A percentile compares a stretch with the other conserved stretches of the same genome.
phyloP scores from a whole-genome alignment of 1,140 invertebrate species.

The Zaprionus taronus region DNA sequence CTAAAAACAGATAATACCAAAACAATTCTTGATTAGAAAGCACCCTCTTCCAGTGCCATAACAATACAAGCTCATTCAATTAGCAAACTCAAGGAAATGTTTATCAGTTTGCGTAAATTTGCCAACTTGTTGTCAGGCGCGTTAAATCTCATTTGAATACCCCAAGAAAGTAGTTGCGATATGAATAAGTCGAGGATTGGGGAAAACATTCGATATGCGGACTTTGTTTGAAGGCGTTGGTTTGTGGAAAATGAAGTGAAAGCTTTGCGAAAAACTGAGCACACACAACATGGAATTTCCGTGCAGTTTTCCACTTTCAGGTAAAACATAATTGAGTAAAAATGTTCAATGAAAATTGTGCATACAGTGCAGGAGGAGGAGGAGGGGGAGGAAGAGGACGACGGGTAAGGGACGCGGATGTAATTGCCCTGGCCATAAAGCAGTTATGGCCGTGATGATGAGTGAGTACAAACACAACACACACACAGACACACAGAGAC shows the following conservation, averaged over 20 bases:
- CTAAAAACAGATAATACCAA: no score
- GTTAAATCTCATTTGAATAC: slow-evolving; percentile 17
- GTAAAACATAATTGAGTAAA: slow-evolving; percentile 56
- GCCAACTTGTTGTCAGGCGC: slow-evolving; percentile 6
- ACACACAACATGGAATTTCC: slow-evolving; percentile 52
- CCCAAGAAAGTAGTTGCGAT: slow-evolving; percentile 9
- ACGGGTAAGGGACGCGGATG: slow-evolving; percentile 1
- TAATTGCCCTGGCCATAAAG: slow-evolving; percentile 46
- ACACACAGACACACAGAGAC: slow-evolving; percentile 17
- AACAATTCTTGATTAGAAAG: no score
- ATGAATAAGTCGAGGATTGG: slow-evolving; percentile 12
- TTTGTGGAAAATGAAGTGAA: background rate
- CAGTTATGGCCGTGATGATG: slow-evolving; percentile 66
- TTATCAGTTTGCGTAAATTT: background rate
- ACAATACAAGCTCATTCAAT: background rate
- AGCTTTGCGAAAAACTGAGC: background rate
- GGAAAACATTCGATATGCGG: slow-evolving; percentile 10
- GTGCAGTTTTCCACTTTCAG: slow-evolving; percentile 50
- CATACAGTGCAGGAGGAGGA: background rate
- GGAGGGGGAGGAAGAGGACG: background rate
- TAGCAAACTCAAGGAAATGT: background rate
- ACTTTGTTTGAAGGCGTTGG: slow-evolving; percentile 2
- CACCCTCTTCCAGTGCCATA: no score
- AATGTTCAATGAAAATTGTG: slow-evolving; percentile 69
- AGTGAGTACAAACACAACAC: slow-evolving; percentile 50